Evolutionary conservation across 2,113 vertebrate species (phyloP), one percentile per base, ranked within the genome.

Genomic region (Ploceus nigricollis): DNA sequence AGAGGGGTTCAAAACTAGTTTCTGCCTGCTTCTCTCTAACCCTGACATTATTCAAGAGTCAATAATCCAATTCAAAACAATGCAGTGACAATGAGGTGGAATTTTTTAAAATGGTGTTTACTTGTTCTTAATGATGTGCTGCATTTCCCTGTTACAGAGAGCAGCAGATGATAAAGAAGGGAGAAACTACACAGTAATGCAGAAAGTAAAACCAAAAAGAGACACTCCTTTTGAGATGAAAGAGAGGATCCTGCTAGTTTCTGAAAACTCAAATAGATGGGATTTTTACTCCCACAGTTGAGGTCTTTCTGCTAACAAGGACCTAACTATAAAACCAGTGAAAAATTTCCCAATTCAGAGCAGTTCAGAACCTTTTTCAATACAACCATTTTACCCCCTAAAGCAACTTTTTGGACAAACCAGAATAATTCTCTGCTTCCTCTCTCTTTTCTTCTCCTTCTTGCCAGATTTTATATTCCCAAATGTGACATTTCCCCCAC

Each of bases 181-280:
- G 40, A 90, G 57, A 87, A 87, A 80, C 61, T 72, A 80, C 53
- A 61, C 71, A 75, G 30, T 65, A 87, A 76, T 69, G 60, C 72
- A 91, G 87, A 80, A 24, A 90, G 68, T 71, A 93, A 95, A 95
- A 93, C 94, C 68, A 95, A 94, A 94, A 73, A 60, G 50, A 96
- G 53, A 81, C 44, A 50, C 7, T 91, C 64, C 56, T 78, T 50
- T 85, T 64, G 75, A 96, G 90, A 94, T 92, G 42, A 96, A 95
- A 95, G 81, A 82, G 37, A 65, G 18, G 24, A 53, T 92, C 68
- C 81, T 78, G 30, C n/a, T 87, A 88, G 60, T 64, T 89, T 75
- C 47, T 53, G 82, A 91, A 90, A 96, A 83, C 20, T 80, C 50
- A 63, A 30, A 90, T 75, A 84, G 86, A 86, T 18, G 69, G 64